Conservation (phyloP, 2,888 invertebrate genomes). For the Eudasyphora cyanicolor region DNA sequence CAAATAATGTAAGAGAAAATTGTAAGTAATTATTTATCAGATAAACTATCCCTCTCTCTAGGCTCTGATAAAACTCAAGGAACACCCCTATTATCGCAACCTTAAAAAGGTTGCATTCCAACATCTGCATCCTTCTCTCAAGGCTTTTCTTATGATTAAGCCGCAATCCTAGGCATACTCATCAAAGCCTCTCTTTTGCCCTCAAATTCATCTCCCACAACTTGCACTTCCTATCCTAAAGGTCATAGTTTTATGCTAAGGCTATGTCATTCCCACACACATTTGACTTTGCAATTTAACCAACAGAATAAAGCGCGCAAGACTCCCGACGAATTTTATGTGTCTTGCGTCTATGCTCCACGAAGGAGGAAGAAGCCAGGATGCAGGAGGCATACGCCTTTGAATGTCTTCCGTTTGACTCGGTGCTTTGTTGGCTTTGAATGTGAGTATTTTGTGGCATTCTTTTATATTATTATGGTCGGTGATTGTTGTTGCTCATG, state of each 20-base stretch:
- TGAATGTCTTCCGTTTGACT: background rate
- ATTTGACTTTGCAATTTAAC: slow-evolving; percentile 36
- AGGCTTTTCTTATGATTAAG: slow-evolving; percentile 41
- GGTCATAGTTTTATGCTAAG: background rate
- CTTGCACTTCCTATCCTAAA: background rate
- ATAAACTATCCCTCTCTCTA: too few relatives aligned
- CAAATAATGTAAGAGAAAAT: too few relatives aligned
- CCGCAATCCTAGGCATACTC: slow-evolving; percentile 52
- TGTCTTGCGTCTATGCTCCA: slow-evolving; percentile 5
- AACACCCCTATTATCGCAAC: background rate
- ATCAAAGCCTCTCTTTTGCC: background rate
- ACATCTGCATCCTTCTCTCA: slow-evolving; percentile 16
- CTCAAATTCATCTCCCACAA: background rate
- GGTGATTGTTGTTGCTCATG: slow-evolving; percentile 14
- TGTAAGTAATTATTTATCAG: too few relatives aligned
- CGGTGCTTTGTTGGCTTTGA: background rate
- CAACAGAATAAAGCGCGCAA: slow-evolving; percentile 2
- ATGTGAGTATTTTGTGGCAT: slow-evolving; percentile 11
- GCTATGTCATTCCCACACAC: slow-evolving; percentile 2
- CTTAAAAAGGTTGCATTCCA: slow-evolving; percentile 3
- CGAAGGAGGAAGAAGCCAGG: too few relatives aligned
- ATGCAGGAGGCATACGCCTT: slow-evolving; percentile 39
- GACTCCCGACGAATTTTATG: slow-evolving; percentile 47
- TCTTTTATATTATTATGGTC: slow-evolving; percentile 22
- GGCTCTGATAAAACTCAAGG: background rate